phyloP scores from a whole-genome alignment of 2,888 invertebrate genomes.

The Drosophila mimica region DNA sequence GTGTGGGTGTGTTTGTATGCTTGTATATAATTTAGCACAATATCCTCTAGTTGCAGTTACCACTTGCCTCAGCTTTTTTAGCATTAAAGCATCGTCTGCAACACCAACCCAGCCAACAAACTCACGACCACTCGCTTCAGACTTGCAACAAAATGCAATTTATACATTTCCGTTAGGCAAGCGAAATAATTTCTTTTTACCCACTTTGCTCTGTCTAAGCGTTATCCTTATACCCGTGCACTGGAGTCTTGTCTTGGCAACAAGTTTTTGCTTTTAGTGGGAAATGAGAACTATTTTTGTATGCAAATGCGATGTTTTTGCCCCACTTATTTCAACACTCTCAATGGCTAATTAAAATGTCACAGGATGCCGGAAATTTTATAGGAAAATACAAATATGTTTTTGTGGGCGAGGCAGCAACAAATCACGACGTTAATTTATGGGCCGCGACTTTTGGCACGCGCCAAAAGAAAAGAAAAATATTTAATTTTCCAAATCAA shows the following conservation, averaged over 20 bases:
- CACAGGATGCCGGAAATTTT: slow-evolving; percentile 56
- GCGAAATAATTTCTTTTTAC: slow-evolving; percentile 60
- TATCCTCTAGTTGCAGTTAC: slow-evolving; percentile 57
- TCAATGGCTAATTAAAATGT: slow-evolving; percentile 71
- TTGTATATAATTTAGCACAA: slow-evolving; percentile 70
- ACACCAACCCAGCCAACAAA: neutral
- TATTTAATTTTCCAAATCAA: slow-evolving; percentile 81
- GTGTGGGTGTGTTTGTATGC: slow-evolving; percentile 29
- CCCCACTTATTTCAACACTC: slow-evolving; percentile 22
- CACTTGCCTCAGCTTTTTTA: slow-evolving; percentile 33
- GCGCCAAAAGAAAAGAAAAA: slow-evolving; percentile 65
- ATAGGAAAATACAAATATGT: slow-evolving; percentile 28
- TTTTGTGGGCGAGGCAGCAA: slow-evolving; percentile 5
- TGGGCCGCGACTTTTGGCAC: slow-evolving; percentile 65
- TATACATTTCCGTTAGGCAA: slow-evolving; percentile 81
- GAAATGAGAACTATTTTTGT: slow-evolving; percentile 32
- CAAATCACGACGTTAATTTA: slow-evolving; percentile 73
- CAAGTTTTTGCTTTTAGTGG: slow-evolving; percentile 74
- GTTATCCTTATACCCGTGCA: neutral
- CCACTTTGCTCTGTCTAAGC: slow-evolving; percentile 2
- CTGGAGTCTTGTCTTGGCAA: slow-evolving; percentile 40
- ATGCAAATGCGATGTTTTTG: neutral
- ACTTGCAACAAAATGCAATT: slow-evolving; percentile 72
- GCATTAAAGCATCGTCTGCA: slow-evolving; percentile 57
- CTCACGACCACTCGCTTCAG: slow-evolving; percentile 11